Percentiles rank a stretch among this genome's conserved stretches.
These are phyloP conservation scores for Nephrotoma guestfalica DNA, from an alignment of 2,888 invertebrate genomes.

Conservation along the genomic window DNA sequence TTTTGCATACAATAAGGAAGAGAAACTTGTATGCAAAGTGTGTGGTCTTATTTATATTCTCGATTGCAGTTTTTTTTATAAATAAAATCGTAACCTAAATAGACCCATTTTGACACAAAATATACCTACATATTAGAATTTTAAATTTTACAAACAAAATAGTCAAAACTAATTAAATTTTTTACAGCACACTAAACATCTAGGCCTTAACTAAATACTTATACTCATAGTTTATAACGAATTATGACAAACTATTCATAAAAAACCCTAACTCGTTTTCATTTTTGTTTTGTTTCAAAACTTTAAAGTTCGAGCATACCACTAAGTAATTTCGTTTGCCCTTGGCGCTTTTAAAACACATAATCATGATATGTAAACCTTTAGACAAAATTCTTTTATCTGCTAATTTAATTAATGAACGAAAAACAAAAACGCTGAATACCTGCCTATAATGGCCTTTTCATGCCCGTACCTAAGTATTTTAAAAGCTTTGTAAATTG, in stretches of 20 bases:
- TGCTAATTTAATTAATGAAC: background rate
- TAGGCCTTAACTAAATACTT: background rate
- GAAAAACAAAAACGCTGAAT: background rate
- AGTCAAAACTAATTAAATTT: background rate
- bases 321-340: background rate
- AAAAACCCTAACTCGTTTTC: background rate
- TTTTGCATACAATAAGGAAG: background rate
- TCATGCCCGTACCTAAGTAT: background rate
- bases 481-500: background rate
- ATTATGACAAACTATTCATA: background rate
- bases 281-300: background rate
- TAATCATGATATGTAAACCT: background rate
- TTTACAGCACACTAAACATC: background rate
- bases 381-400: background rate
- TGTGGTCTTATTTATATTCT: background rate
- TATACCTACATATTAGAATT: too few relatives aligned
- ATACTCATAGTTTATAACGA: background rate
- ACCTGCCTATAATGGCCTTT: background rate
- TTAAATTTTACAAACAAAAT: too few relatives aligned
- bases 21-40: background rate
- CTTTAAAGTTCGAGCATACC: background rate
- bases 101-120: too few relatives aligned
- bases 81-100: background rate
- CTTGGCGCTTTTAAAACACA: background rate
- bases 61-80: background rate